Conservation (phyloP, 2,113 vertebrate species). For the Tangachromis dhanisi region DNA sequence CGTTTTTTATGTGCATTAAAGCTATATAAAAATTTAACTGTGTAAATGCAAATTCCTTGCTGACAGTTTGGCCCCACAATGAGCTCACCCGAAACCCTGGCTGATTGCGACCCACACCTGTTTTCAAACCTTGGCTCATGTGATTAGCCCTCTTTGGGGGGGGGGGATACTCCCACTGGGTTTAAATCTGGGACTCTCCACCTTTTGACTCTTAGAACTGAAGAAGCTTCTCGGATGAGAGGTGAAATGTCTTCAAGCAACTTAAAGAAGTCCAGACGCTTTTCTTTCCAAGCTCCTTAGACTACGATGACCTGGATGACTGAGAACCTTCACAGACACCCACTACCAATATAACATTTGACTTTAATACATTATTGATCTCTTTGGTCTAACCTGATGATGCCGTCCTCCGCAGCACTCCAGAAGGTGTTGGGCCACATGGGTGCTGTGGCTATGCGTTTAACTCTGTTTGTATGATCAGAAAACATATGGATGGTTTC, state of each 20-base stretch:
- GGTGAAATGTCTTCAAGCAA: fast-evolving
- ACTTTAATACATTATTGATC: background rate
- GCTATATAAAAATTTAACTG: background rate
- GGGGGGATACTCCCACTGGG: fast-evolving
- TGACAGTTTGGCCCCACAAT: background rate
- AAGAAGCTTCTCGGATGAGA: background rate
- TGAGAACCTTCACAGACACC: background rate
- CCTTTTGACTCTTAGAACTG: background rate
- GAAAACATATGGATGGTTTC: conserved; percentile 99
- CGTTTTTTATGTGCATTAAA: background rate
- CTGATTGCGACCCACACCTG: background rate
- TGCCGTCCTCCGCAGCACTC: conserved; percentile 95
- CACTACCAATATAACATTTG: background rate
- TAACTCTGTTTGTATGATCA: conserved; percentile 96
- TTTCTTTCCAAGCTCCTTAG: background rate
- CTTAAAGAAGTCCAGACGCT: background rate
- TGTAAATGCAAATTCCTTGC: background rate
- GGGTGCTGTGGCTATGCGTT: conserved; percentile 92
- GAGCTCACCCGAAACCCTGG: fast-evolving
- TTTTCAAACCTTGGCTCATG: background rate
- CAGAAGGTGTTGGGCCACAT: conserved; percentile 99
- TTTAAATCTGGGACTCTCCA: background rate
- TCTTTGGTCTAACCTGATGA: conserved; percentile 79
- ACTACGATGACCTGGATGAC: background rate
- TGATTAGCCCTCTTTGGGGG: background rate